Evolutionary conservation across 2,113 vertebrate species (phyloP), one percentile per base, ranked within the genome.

Genomic region (Spizaetus ornatus): DNA sequence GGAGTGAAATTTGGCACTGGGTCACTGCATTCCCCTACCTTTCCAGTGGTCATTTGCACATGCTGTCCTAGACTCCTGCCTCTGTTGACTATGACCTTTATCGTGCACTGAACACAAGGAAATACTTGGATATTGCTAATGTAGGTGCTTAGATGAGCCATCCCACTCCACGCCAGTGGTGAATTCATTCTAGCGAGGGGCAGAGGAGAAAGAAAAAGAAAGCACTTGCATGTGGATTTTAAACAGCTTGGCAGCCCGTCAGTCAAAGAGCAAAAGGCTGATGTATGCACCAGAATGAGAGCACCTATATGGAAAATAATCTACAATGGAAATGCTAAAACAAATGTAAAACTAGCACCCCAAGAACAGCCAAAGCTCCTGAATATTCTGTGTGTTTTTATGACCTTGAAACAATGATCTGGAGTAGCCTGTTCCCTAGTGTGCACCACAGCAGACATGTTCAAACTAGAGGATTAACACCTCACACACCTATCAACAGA

Each of bases 401-500:
- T 73, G 93, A 98, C 96, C 94, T 96, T 98, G 97, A 95, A 97
- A 95, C 87, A 95, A 94, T 40, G 91, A 95, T 88, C 82, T 67
- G 77, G 63, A 90, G 66, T 88, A 82, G 72, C 67, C 62, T 43
- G 65, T 43, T 96, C 83, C 94, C 96, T 63, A 48, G 80, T 3
- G 73, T 45, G 92, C 94, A 71, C 92, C 74, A 50, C 71, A 78
- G 87, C 77, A 95, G 94, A 92, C 81, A 84, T 82, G 81, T 86
- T 97, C 82, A 85, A 94, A 91, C 83, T 31, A 88, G 84, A 92
- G 96, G 96, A 97, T 98, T 98, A 97, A 95, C 96, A 97, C 96
- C 91, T 97, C 97, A 93, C 91, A 94, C 95, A 97, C 97, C 97
- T 96, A 97, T 94, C 97, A 97, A 95, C 94, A 97, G 93, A 95